Percentiles rank a stretch among this genome's conserved stretches.
phyloP scores from a whole-genome alignment of 2,888 invertebrate genomes.

The Agonum fuliginosum region DNA sequence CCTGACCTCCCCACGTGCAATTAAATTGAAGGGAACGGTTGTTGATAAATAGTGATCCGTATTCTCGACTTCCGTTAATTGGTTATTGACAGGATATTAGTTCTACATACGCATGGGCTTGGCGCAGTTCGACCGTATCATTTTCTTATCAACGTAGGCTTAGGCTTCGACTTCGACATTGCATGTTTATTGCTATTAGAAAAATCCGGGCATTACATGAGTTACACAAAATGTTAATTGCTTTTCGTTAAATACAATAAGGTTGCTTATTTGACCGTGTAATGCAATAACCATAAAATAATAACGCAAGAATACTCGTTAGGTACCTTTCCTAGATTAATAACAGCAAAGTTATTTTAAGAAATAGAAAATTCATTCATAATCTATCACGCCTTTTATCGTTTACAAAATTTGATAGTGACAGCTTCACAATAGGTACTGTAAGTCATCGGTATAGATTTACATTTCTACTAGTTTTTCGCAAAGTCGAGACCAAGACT shows the following conservation, averaged over 20 bases:
- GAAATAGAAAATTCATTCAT: no score
- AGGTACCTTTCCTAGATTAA: no score
- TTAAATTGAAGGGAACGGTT: conserved; percentile 56
- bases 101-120: conserved; percentile 53
- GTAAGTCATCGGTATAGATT: no score
- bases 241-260: neutral
- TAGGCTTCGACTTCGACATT: neutral
- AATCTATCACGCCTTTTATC: no score
- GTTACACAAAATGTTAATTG: conserved; percentile 34
- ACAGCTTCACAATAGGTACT: no score
- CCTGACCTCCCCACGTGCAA: no score
- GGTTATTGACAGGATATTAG: conserved; percentile 60
- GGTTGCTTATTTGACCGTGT: neutral
- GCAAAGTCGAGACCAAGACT: no score
- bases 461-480: no score
- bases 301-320: no score
- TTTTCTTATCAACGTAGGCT: conserved; percentile 3
- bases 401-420: no score
- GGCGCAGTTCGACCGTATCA: conserved; percentile 46
- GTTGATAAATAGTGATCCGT: conserved; percentile 43
- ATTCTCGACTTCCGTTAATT: conserved; percentile 57
- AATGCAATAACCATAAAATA: neutral
- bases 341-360: no score
- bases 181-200: neutral
- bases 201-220: conserved; percentile 3